Evolutionary conservation across 2,113 vertebrate genomes (phyloP), one percentile per base, ranked within the genome.

Genomic region (Melanostigma gelatinosum): DNA sequence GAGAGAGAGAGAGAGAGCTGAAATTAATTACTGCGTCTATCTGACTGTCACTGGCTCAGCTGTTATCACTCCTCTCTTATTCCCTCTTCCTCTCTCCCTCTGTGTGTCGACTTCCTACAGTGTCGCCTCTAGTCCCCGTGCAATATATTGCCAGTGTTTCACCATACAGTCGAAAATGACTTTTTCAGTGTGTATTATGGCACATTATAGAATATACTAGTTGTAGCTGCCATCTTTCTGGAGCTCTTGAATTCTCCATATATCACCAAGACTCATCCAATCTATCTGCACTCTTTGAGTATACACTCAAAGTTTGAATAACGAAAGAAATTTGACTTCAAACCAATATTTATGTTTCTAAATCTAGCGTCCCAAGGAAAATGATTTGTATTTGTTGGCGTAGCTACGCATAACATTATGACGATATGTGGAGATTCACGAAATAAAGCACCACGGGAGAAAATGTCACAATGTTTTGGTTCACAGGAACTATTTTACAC

Each of bases 1-100:
- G 18, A 81, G 82, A 80, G 77, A 50, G 54, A 24, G 10, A 75
- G 80, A 78, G 78, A 55, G 65, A 67, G 81, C 75, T 81, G 85
- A 90, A 90, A 94, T 92, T 90, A 94, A 94, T 92, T 92, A 91
- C 85, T 88, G 82, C 68, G 82, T 87, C 87, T 86, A 87, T 89
- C 73, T 87, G 70, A 85, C 88, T 86, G 88, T 90, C 91, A 88
- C 83, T 54, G 72, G 76, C 84, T 84, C 44, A 50, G 79, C 88
- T 60, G 82, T 88, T 85, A 83, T 90, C 82, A 88, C 78, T 77
- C 48, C 69, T 73, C 68, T 72, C 81, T 60, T 65, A 27, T 74
- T 73, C 65, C 55, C 11, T 71, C 11, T 71, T 54, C 18, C 67
- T 63, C 61, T 81, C 36, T 60, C 61, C n/a, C 34, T 36, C 20